Evolutionary conservation across 2,888 invertebrate species (phyloP).

Genomic region (Acheta domesticus): DNA sequence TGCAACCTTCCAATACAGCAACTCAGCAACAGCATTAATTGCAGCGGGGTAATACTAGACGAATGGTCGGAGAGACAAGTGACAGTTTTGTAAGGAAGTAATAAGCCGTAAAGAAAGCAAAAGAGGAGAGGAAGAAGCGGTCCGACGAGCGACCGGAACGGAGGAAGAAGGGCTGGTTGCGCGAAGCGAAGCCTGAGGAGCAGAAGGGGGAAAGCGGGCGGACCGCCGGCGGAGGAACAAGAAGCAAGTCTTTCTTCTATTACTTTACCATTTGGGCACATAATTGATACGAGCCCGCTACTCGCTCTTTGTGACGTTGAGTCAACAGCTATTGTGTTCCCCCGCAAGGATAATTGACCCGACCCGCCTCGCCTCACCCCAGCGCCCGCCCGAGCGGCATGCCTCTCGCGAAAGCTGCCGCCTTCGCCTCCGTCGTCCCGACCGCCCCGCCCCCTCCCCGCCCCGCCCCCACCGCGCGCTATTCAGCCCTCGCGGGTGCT

Average conservation of each 20-base stretch:
- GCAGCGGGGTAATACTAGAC: no score
- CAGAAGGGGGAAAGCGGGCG: not conserved
- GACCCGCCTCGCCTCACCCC: not conserved
- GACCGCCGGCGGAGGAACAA: slow-evolving; percentile 18
- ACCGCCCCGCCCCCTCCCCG: not conserved
- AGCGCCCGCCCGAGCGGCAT: not conserved
- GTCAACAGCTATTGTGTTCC: not conserved
- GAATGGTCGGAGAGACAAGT: no score
- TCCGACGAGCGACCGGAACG: no score
- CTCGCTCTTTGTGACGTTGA: not conserved
- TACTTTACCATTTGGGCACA: slow-evolving; percentile 37
- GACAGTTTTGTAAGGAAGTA: no score
- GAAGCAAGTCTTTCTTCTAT: slow-evolving; percentile 36
- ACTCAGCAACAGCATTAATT: no score
- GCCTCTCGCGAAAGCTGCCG: not conserved
- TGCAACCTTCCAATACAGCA: no score
- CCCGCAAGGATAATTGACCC: slow-evolving; percentile 2
- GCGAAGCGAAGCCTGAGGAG: not conserved
- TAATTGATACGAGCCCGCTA: slow-evolving; percentile 34
- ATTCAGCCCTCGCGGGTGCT: not conserved
- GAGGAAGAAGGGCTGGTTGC: no score
- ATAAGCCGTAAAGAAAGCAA: no score
- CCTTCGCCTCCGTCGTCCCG: not conserved
- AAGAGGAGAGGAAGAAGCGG: no score
- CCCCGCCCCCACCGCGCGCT: not conserved